phyloP scores from a whole-genome alignment of 2,888 invertebrate species.

The Paralinhomoeus sp. region DNA sequence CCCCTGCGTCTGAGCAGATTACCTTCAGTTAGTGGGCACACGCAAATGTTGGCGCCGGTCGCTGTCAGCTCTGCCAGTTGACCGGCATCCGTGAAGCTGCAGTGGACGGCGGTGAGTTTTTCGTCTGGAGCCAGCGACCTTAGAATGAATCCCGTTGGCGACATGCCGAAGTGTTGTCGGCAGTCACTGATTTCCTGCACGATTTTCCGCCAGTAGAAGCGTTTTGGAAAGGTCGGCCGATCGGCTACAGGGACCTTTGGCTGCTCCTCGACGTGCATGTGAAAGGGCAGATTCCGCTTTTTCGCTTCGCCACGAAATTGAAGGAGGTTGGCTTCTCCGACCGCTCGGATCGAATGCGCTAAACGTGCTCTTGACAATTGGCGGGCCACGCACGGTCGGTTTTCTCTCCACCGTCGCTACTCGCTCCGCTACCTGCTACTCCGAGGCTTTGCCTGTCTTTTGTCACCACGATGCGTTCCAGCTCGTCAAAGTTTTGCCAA shows the following conservation, averaged over 20 bases:
- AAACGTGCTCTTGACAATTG: too few species aligned
- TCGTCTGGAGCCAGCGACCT: constrained; percentile 7
- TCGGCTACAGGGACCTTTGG: constrained; percentile 10
- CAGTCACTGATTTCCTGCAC: not conserved
- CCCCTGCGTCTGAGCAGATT: not conserved
- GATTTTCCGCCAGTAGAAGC: not conserved
- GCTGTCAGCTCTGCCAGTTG: constrained; percentile 11
- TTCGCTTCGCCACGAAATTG: constrained; percentile 11
- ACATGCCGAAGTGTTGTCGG: not conserved
- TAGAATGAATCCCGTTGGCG: constrained; percentile 11
- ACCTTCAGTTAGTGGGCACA: constrained; percentile 21
- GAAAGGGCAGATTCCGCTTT: constrained; percentile 13
- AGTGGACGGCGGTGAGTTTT: constrained; percentile 17
- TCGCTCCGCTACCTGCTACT: constrained; percentile 8
- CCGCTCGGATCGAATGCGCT: constrained; percentile 22
- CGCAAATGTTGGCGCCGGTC: constrained; percentile 12
- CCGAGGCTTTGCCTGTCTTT: constrained; percentile 5
- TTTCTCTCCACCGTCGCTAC: too few species aligned
- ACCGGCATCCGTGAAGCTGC: constrained; percentile 14
- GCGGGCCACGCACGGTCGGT: too few species aligned
- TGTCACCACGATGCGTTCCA: not conserved
- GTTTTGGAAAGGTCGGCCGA: not conserved
- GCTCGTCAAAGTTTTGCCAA: not conserved
- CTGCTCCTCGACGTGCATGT: constrained; percentile 23
- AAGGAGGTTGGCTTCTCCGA: constrained; percentile 10